Conservation (phyloP, 23 tunicate genomes). For the Trididemnum clinides region DNA sequence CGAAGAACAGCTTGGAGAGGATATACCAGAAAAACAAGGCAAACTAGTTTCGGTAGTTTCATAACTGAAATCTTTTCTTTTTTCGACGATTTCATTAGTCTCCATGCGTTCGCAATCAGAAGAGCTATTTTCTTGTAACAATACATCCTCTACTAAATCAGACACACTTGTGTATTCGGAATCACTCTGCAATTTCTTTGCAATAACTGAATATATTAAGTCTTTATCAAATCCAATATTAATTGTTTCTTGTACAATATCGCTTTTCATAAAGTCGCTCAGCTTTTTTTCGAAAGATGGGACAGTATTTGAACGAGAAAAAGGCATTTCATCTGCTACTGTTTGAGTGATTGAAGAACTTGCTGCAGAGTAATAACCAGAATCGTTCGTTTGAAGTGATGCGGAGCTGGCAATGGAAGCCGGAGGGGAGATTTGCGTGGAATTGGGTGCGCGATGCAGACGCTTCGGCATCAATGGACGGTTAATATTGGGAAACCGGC, state of each 20-base stretch:
- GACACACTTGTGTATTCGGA: background rate
- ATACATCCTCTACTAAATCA: background rate
- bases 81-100: background rate
- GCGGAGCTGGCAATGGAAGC: too few relatives aligned
- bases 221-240: background rate
- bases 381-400: too few relatives aligned
- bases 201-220: background rate
- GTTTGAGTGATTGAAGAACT: background rate
- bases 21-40: conserved; percentile 5
- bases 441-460: background rate
- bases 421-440: too few relatives aligned
- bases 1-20: too few relatives aligned
- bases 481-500: conserved; percentile 25
- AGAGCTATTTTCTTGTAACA: background rate
- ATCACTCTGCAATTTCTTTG: background rate
- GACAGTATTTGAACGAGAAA: too few relatives aligned
- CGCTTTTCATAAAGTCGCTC: background rate
- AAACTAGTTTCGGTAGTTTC: too few relatives aligned
- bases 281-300: too few relatives aligned
- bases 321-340: background rate
- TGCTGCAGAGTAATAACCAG: too few relatives aligned
- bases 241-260: background rate
- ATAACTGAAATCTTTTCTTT: too few relatives aligned
- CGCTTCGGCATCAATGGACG: conserved; percentile 15
- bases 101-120: background rate